Conservation (phyloP, 2,797 vertebrate genomes). For the Adelosebastes latens region DNA sequence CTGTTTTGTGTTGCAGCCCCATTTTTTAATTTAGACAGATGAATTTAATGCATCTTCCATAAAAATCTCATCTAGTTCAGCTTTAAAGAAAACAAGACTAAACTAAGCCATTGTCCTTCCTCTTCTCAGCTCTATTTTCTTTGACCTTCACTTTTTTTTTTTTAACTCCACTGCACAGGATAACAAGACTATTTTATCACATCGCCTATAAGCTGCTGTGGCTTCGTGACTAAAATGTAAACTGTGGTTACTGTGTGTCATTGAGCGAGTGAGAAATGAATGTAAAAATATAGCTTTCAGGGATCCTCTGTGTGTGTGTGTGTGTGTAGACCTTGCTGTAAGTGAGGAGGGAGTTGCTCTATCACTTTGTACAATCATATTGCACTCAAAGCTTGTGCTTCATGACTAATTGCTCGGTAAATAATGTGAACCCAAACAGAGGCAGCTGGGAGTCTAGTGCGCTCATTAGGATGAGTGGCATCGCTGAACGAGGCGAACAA, state of each 20-base stretch:
- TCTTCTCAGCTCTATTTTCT: constrained; percentile 10
- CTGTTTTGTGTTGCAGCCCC: not conserved
- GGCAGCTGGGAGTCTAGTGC: constrained; percentile 56
- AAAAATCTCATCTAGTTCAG: not conserved
- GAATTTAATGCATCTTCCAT: not conserved
- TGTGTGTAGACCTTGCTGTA: not conserved
- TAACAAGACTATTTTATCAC: constrained; percentile 6
- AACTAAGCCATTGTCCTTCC: not conserved
- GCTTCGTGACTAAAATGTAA: not conserved
- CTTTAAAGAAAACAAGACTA: not conserved
- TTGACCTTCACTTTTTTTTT: constrained; percentile 13
- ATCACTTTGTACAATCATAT: constrained; percentile 28
- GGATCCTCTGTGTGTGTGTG: not conserved
- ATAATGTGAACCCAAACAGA: constrained; percentile 50
- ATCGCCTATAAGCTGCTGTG: not conserved
- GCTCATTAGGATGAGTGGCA: constrained; percentile 61
- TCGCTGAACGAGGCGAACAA: constrained; percentile 34
- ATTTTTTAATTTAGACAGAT: not conserved
- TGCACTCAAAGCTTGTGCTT: constrained; percentile 22
- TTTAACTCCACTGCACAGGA: not conserved
- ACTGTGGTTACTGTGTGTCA: not conserved
- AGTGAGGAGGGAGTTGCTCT: constrained; percentile 17
- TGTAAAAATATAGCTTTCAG: too few species aligned
- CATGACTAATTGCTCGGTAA: constrained; percentile 54
- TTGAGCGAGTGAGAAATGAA: not conserved